Conservation (phyloP, 2,113 vertebrate genomes). For the Sprattus sprattus region DNA sequence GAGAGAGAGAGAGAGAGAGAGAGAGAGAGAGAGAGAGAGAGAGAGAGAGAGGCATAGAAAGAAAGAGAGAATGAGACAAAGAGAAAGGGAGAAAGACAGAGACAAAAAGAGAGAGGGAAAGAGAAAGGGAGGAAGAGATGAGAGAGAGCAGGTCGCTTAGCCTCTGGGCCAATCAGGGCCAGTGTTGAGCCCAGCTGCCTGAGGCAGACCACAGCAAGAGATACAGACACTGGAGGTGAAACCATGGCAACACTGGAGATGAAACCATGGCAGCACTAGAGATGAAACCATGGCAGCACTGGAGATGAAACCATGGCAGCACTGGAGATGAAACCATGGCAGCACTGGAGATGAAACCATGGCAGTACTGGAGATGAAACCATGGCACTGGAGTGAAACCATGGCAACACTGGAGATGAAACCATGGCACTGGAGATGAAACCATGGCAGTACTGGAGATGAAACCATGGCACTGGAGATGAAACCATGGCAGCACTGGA, state of each 20-base stretch:
- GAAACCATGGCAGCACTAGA: background rate
- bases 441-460: too few relatives aligned
- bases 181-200: too few relatives aligned
- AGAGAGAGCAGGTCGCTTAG: background rate
- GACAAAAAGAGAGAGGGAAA: background rate
- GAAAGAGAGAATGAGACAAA: background rate
- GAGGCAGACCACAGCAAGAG: too few relatives aligned
- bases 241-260: background rate
- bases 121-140: background rate
- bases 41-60: conserved; percentile 12
- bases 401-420: too few relatives aligned
- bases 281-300: background rate
- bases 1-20: background rate
- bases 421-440: too few relatives aligned
- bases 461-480: too few relatives aligned
- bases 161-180: background rate
- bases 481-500: too few relatives aligned
- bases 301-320: background rate
- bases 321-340: background rate
- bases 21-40: background rate
- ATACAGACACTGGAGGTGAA: too few relatives aligned
- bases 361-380: too few relatives aligned
- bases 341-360: too few relatives aligned
- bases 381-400: too few relatives aligned
- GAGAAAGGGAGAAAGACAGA: background rate